Conservation (phyloP, 2,888 invertebrate species). For the Anticlea derivata region DNA sequence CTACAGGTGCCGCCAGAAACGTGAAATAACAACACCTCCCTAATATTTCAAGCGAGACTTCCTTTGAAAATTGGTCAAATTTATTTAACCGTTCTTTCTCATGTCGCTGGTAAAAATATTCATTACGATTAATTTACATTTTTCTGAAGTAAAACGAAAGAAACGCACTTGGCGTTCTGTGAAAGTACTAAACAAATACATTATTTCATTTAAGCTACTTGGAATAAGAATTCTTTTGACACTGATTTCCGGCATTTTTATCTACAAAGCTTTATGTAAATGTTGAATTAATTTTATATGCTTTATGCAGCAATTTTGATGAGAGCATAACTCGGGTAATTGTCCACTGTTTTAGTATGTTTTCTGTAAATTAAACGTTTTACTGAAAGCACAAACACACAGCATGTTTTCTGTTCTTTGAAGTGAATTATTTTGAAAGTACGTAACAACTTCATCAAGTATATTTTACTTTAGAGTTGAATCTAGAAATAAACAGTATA, state of each 20-base stretch:
- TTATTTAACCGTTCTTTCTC: constrained; percentile 34
- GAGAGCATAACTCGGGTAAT: constrained; percentile 35
- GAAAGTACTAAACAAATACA: constrained; percentile 37
- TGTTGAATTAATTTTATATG: constrained; percentile 49
- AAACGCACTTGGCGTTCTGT: constrained; percentile 37
- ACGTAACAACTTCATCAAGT: constrained; percentile 1
- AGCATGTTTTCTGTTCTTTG: constrained; percentile 8
- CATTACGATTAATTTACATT: constrained; percentile 31
- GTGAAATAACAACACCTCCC: constrained; percentile 69
- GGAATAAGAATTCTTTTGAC: constrained; percentile 47
- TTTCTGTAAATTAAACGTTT: constrained; percentile 29
- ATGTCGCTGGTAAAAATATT: constrained; percentile 31
- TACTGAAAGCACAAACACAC: constrained; percentile 16
- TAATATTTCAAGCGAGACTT: constrained; percentile 52
- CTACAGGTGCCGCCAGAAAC: constrained; percentile 73
- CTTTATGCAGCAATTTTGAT: constrained; percentile 45
- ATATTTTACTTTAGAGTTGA: neutral
- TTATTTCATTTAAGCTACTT: constrained; percentile 24
- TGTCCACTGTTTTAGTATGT: constrained; percentile 28
- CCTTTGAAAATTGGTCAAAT: constrained; percentile 39
- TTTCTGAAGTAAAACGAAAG: constrained; percentile 23
- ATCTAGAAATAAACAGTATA: neutral
- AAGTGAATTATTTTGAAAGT: constrained; percentile 8
- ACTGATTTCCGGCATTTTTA: constrained; percentile 47
- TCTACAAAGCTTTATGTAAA: constrained; percentile 50